phyloP scores from a whole-genome alignment of 2,797 vertebrate genomes.

The Chromis chromis region DNA sequence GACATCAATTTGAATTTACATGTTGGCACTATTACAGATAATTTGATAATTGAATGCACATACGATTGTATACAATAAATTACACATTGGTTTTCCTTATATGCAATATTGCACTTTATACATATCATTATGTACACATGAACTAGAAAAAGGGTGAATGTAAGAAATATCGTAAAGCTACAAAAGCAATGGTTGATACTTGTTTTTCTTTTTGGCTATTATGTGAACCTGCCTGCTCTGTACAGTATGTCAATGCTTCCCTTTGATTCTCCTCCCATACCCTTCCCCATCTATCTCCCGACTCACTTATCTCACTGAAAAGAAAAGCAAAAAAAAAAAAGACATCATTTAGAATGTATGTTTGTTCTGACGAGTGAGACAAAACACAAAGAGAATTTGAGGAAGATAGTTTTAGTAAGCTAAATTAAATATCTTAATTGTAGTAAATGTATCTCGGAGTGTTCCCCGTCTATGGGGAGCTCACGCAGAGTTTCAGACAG shows the following conservation, averaged over 20 bases:
- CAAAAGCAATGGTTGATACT: slow-evolving; percentile 87
- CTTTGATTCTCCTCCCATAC: slow-evolving; percentile 75
- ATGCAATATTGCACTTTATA: no score
- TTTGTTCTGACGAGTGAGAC: slow-evolving; percentile 19
- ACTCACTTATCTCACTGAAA: slow-evolving; percentile 59
- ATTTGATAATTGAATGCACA: not conserved
- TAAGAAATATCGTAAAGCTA: slow-evolving; percentile 85
- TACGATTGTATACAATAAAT: not conserved
- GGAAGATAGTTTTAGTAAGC: slow-evolving; percentile 5
- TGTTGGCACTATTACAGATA: slow-evolving; percentile 7
- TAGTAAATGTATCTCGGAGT: slow-evolving; percentile 1
- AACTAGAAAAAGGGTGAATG: slow-evolving; percentile 7
- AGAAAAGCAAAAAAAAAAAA: slow-evolving; percentile 10
- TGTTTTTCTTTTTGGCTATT: slow-evolving; percentile 80
- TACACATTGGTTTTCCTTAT: slow-evolving; percentile 4
- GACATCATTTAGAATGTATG: slow-evolving; percentile 16
- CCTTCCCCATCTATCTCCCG: slow-evolving; percentile 65
- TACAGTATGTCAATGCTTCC: slow-evolving; percentile 81
- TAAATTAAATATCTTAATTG: not conserved
- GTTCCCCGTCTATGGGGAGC: slow-evolving; percentile 26
- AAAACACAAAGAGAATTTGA: not conserved
- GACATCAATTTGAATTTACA: not conserved
- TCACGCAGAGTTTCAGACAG: slow-evolving; percentile 26
- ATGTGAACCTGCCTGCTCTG: slow-evolving; percentile 84
- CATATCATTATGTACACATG: not conserved